Base-by-base conservation (phyloP, 2,888 invertebrate species). In the Brachypterus glaber region DNA sequence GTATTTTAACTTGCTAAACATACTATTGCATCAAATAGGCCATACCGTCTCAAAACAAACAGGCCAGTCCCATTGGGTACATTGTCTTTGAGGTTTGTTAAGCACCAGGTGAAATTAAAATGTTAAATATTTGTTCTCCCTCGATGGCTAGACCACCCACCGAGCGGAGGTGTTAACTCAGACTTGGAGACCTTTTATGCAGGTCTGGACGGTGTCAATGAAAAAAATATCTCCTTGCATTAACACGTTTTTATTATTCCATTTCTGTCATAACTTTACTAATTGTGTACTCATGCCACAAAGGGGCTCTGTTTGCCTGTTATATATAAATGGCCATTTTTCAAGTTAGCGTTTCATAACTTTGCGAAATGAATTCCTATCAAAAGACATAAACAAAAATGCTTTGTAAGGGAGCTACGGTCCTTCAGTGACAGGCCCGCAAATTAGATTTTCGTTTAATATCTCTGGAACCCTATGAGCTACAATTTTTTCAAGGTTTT, bases 191-290 rank as follows among this genome's bases (percentile, higher is more conserved):
- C 39, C 39, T 41, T 43, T 46, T 47, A 48, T 52, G 50, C 50
- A 45, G 43, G 43, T 45, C 43, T 46, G 41, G 47, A 41, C 46
- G 45, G 52, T 53, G 51, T 53, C 54, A 53, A 54, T 56, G 52
- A 49, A 55, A 55, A n/a, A 57, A 58, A 57, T 56, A 52, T 55
- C 52, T 51, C 45, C 49, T 52, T 60, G 59, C 62, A 63, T 63
- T 63, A 63, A 62, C 63, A 63, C 60, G 52, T 59, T 60, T 59
- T 55, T 58, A 59, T 60, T 56, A 50, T 53, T 47, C 34, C 21
- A 37, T 35, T 32, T 32, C 35, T 40, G 42, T 41, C 41, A 43
- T 39, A 45, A 41, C 40, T 33, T 26, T 39, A 37, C 45, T 48
- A 48, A 45, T 48, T 46, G 37, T 11, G n/a, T n/a, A n/a, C n/a